Conservation (phyloP, 2,797 vertebrate species). For the Syndactyla subalaris region DNA sequence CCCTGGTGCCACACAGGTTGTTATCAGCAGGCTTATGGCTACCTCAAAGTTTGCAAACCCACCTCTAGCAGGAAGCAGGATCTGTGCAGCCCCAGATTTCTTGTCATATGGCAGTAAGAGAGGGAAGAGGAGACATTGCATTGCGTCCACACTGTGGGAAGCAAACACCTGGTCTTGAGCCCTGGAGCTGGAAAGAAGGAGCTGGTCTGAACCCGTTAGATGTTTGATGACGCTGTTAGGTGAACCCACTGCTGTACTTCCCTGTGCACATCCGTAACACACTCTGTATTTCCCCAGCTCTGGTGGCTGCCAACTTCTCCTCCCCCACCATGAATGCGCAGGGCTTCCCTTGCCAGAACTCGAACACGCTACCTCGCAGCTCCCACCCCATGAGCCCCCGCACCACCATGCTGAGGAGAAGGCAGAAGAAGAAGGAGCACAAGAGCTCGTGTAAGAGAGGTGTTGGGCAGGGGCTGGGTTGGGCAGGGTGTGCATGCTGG, state of each 20-base stretch:
- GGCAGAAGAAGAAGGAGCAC: slow-evolving; percentile 92
- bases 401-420: slow-evolving; percentile 89
- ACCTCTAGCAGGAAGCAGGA: background rate
- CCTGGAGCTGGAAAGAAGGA: background rate
- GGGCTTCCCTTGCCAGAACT: slow-evolving; percentile 87
- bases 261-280: rapidly evolving
- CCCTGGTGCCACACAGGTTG: background rate
- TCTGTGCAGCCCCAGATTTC: background rate
- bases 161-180: background rate
- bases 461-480: background rate
- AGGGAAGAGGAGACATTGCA: background rate
- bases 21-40: background rate
- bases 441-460: slow-evolving; percentile 88
- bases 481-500: rapidly evolving
- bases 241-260: background rate
- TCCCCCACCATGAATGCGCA: slow-evolving; percentile 86
- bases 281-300: slow-evolving; percentile 76
- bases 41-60: background rate
- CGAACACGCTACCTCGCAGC: slow-evolving; percentile 88
- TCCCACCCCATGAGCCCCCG: slow-evolving; percentile 92
- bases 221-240: background rate
- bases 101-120: background rate
- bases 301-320: slow-evolving; percentile 91
- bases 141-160: background rate
- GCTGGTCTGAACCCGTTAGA: background rate